Conservation (phyloP, 2,888 invertebrate species). For the Galerucella pusilla region DNA sequence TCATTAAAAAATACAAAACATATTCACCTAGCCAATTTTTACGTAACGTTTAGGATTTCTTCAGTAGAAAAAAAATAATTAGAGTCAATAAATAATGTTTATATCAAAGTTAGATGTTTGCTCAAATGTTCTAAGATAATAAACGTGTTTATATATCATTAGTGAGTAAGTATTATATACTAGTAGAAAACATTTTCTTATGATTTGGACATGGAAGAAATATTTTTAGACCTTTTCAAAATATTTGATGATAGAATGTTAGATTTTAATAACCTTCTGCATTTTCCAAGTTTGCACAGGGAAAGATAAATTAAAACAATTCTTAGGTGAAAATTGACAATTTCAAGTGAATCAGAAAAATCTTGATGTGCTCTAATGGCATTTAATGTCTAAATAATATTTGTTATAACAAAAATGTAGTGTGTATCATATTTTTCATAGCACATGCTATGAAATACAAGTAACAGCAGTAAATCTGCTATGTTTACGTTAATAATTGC, state of each 20-base stretch:
- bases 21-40: background rate
- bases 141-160: constrained; percentile 23
- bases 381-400: background rate
- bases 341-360: background rate
- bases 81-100: constrained; percentile 20
- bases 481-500: background rate
- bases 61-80: constrained; percentile 11
- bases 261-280: background rate
- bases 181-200: constrained; percentile 5
- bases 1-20: background rate
- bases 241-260: background rate
- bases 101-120: constrained; percentile 24
- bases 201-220: background rate
- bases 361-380: background rate
- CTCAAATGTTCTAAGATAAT: constrained; percentile 24
- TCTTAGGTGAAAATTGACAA: no score
- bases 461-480: constrained; percentile 6
- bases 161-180: constrained; percentile 20
- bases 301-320: no score
- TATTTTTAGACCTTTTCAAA: background rate
- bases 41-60: background rate
- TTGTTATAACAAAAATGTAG: background rate
- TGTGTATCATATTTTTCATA: constrained; percentile 3
- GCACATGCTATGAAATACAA: background rate
- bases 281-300: background rate